These are phyloP conservation scores for Ischnura elegans DNA, from an alignment of 2,888 invertebrate genomes.

Conservation along the genomic window DNA sequence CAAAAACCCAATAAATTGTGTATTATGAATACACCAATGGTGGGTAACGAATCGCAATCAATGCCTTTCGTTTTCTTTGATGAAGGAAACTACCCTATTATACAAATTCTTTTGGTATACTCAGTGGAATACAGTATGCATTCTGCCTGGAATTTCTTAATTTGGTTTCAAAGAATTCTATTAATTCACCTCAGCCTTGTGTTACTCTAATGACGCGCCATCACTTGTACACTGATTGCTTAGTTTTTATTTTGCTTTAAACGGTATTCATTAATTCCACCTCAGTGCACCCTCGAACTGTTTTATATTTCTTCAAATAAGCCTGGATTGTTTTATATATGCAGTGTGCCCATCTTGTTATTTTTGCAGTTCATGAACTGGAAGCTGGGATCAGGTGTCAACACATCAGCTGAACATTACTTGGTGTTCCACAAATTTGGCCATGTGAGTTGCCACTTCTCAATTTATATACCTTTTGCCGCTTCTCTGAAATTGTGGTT, in stretches of 20 bases:
- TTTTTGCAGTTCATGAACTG: conserved; percentile 87
- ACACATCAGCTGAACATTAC: conserved; percentile 92
- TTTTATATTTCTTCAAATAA: neutral
- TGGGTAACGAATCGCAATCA: too few relatives aligned
- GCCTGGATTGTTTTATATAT: neutral
- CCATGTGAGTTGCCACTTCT: conserved; percentile 85
- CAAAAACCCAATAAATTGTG: neutral
- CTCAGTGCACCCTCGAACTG: neutral
- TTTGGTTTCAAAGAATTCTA: neutral
- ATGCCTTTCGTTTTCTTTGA: too few relatives aligned
- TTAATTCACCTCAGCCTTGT: too few relatives aligned
- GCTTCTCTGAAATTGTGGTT: too few relatives aligned
- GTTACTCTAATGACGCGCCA: too few relatives aligned
- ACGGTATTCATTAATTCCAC: neutral
- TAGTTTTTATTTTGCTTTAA: neutral
- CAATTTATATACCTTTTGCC: neutral
- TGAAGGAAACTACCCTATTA: too few relatives aligned
- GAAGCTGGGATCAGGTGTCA: conserved; percentile 89
- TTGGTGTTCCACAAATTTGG: conserved; percentile 95
- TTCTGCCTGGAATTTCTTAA: neutral
- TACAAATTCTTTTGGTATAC: too few relatives aligned
- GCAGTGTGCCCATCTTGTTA: conserved; percentile 38
- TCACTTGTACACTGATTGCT: too few relatives aligned
- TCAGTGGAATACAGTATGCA: too few relatives aligned
- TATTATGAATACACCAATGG: too few relatives aligned